These are phyloP conservation scores for Sinosuthora webbiana DNA, from an alignment of 2,113 vertebrate genomes.

Conservation along the genomic window DNA sequence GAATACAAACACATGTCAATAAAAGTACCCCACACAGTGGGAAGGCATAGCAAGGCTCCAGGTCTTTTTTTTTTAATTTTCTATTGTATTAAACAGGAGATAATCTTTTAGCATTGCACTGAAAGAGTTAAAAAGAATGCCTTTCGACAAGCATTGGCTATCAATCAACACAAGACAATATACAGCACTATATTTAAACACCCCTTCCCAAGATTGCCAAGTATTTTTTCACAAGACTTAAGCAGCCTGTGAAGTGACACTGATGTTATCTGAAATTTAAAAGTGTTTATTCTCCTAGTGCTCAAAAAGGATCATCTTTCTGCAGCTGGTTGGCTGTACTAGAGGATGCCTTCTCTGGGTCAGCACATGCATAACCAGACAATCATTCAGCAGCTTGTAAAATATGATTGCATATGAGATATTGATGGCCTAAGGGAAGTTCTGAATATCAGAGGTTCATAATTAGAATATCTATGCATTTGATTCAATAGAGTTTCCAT, in stretches of 20 bases:
- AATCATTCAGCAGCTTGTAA: constrained; percentile 35
- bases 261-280: constrained; percentile 9
- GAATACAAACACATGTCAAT: neutral
- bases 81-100: neutral
- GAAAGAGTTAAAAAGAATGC: neutral
- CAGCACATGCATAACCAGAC: constrained; percentile 5
- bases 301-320: constrained; percentile 9
- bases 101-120: neutral
- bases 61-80: neutral
- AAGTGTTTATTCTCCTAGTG: neutral
- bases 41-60: neutral
- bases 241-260: neutral
- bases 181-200: neutral
- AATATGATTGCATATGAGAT: constrained; percentile 56
- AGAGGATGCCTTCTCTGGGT: neutral
- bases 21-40: neutral
- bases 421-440: constrained; percentile 54
- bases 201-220: neutral
- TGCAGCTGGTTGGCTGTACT: neutral
- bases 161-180: constrained; percentile 5
- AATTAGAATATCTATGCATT: constrained; percentile 53
- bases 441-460: constrained; percentile 59
- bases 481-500: constrained; percentile 58
- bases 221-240: neutral
- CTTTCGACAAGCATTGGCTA: neutral